Evolutionary conservation across 2,797 vertebrate genomes (phyloP), one percentile per base, ranked within the genome.

Genomic region (Anabas testudineus): DNA sequence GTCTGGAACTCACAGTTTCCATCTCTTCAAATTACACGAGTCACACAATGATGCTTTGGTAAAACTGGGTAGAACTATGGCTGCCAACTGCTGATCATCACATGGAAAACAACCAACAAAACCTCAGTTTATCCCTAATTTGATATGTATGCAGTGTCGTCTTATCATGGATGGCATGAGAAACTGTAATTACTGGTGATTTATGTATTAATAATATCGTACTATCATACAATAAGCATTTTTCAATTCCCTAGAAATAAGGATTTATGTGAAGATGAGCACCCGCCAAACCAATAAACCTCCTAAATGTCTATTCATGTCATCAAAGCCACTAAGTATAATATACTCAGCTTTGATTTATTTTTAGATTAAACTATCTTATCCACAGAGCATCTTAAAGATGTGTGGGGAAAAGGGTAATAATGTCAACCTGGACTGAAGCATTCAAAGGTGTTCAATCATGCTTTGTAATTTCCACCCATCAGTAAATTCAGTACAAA

Each of bases 1-100:
- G 55, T 53, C 41, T 66, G 65, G 19, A 59, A 48, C 60, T 81
- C 74, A 70, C 26, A 71, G 48, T 81, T 84, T 86, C 72, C 77
- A 67, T 79, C 45, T 49, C 26, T 47, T 34, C 74, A 58, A 19
- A n/a, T 54, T 10, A 21, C 57, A 49, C 30, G 62, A 81, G 63
- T 87, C 76, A 73, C 49, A 53, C 22, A 45, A 16, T 42, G 47
- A 49, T 34, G 36, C 13, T 7, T 28, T 43, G 43, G 48, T 56
- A 19, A 64, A 76, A 67, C 36, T 65, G 48, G 59, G 16, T 71
- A 15, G 43, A 71, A 47, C 21, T 36, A 8, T 10, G 45, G 22
- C 52, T 34, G 74, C 59, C 43, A 81, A 53, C 51, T 56, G 36
- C 48, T 72, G 26, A 12, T 60, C 7, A 16, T 6, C 42, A 45